Conservation (phyloP, 2,888 invertebrate species). For the Amphiduros pacificus region DNA sequence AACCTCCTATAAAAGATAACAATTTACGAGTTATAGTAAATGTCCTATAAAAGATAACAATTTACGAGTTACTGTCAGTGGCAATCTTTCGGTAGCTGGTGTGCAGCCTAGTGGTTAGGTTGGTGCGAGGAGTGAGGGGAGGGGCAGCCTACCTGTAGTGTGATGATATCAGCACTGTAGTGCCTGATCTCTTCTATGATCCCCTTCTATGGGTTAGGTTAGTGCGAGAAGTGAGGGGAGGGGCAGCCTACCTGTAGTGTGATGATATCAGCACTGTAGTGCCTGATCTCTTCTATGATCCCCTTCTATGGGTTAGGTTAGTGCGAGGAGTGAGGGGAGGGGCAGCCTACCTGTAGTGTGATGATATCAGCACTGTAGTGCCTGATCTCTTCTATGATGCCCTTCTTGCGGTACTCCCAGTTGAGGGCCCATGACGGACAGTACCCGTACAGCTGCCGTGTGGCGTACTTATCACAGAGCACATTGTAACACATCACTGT, state of each 20-base stretch:
- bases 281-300: slow-evolving; percentile 93
- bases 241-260: slow-evolving; percentile 74
- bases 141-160: slow-evolving; percentile 73
- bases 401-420: slow-evolving; percentile 98
- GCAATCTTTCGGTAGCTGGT: no score
- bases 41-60: slow-evolving; percentile 72
- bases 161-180: slow-evolving; percentile 96
- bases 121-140: neutral
- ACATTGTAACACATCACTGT: slow-evolving; percentile 99
- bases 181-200: slow-evolving; percentile 95
- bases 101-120: no score
- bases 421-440: slow-evolving; percentile 98
- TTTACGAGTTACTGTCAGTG: no score
- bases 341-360: slow-evolving; percentile 74
- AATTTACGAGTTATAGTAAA: no score
- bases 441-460: slow-evolving; percentile 97
- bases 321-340: neutral
- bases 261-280: slow-evolving; percentile 96
- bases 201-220: slow-evolving; percentile 94
- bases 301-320: slow-evolving; percentile 81
- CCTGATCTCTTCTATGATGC: slow-evolving; percentile 93
- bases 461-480: slow-evolving; percentile 98
- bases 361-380: slow-evolving; percentile 97
- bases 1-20: slow-evolving; percentile 76
- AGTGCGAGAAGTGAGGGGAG: neutral